A percentile compares a stretch with the other conserved stretches of the same genome.
Conservation (phyloP, 2,113 vertebrate species). For the Pseudolaguvia tuberculata region DNA sequence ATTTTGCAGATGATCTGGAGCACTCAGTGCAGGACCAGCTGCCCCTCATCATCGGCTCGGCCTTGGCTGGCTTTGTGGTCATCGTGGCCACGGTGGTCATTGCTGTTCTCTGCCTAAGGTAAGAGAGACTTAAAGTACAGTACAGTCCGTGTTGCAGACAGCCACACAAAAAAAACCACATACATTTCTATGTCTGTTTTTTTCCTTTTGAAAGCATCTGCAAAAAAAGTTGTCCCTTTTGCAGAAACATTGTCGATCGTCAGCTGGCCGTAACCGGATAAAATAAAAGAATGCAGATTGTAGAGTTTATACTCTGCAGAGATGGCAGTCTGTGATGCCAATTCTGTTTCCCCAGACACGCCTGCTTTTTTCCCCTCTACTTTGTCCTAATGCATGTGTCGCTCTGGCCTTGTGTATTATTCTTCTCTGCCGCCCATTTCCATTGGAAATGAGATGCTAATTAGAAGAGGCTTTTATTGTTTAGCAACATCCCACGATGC, state of each 20-base stretch:
- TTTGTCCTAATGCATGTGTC: slow-evolving; percentile 29
- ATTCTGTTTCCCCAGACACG: slow-evolving; percentile 24
- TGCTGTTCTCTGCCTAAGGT: slow-evolving; percentile 94
- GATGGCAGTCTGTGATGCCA: slow-evolving; percentile 28
- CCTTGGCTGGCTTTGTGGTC: slow-evolving; percentile 85
- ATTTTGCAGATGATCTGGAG: slow-evolving; percentile 72
- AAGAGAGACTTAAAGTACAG: slow-evolving; percentile 53
- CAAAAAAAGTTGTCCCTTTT: slow-evolving; percentile 13
- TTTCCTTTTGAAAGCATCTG: neutral
- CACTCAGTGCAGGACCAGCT: slow-evolving; percentile 89
- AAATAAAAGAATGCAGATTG: neutral
- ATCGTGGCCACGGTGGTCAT: slow-evolving; percentile 90
- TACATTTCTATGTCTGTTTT: neutral
- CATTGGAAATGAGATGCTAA: slow-evolving; percentile 60
- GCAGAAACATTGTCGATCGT: slow-evolving; percentile 23
- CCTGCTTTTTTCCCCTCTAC: slow-evolving; percentile 16
- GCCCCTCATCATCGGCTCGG: slow-evolving; percentile 91
- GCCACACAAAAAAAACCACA: slow-evolving; percentile 11
- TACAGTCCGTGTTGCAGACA: neutral
- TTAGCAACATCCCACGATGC: slow-evolving; percentile 44
- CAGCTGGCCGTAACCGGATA: neutral
- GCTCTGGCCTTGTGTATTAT: slow-evolving; percentile 31
- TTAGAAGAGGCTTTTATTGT: slow-evolving; percentile 56
- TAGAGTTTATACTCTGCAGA: neutral
- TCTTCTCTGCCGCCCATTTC: slow-evolving; percentile 49